Evolutionary conservation across 2,797 vertebrate genomes (phyloP).

Genomic region (Lerista edwardsae): DNA sequence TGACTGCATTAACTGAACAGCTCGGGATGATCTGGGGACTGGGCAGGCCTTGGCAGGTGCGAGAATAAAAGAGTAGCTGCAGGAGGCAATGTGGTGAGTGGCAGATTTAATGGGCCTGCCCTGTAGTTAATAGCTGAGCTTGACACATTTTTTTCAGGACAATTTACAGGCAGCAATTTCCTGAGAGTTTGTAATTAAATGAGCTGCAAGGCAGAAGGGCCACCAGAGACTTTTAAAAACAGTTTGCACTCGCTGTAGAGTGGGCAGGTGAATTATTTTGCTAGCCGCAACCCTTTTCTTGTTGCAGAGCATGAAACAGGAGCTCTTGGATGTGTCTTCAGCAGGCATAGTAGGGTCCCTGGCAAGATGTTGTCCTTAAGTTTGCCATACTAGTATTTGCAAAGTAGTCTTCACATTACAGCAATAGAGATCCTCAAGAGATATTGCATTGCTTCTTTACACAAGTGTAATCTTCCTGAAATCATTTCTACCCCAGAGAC

Average conservation of each 20-base stretch:
- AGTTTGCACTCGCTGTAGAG: constrained; percentile 7
- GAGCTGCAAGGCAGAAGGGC: constrained; percentile 12
- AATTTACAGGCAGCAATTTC: constrained; percentile 34
- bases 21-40: background rate
- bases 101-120: constrained; percentile 27
- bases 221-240: constrained; percentile 7
- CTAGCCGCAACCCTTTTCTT: background rate
- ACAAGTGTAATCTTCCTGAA: background rate
- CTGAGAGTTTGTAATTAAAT: constrained; percentile 24
- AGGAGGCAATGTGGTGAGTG: constrained; percentile 9
- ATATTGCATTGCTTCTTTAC: background rate
- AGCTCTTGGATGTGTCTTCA: background rate
- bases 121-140: constrained; percentile 17
- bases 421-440: background rate
- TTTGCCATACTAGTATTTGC: background rate
- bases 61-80: constrained; percentile 6
- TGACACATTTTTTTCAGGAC: constrained; percentile 20
- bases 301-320: background rate
- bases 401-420: too few species aligned
- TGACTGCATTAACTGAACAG: background rate
- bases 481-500: background rate
- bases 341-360: background rate
- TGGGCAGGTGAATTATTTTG: constrained; percentile 13
- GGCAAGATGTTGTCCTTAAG: background rate
- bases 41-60: background rate